These are phyloP conservation scores for Flabesymbios commensalis DNA, from an alignment of 2,888 invertebrate species.

Conservation along the genomic window DNA sequence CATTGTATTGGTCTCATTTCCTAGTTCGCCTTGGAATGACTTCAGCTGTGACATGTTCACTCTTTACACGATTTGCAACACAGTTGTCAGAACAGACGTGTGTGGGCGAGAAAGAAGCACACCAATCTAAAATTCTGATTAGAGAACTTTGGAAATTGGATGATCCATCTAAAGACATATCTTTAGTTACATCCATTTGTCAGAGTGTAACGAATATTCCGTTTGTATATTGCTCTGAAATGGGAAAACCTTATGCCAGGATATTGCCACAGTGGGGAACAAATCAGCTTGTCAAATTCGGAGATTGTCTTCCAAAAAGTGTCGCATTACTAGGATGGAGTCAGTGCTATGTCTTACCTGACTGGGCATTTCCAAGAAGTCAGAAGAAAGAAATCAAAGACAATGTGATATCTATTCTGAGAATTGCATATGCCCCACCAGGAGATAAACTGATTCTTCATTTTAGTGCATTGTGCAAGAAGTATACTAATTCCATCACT, in stretches of 20 bases:
- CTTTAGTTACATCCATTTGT: too few relatives aligned
- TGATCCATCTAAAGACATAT: constrained; percentile 7
- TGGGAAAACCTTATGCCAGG: background rate
- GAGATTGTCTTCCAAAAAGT: constrained; percentile 17
- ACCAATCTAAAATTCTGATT: constrained; percentile 25
- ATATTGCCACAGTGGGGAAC: constrained; percentile 22
- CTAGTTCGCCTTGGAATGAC: constrained; percentile 27
- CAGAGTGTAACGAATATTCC: constrained; percentile 17
- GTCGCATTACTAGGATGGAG: constrained; percentile 29
- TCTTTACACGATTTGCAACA: constrained; percentile 25
- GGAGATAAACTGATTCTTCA: constrained; percentile 16
- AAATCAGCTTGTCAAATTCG: constrained; percentile 20
- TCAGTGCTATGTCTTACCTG: constrained; percentile 23
- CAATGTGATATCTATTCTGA: constrained; percentile 10
- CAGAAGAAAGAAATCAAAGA: constrained; percentile 4
- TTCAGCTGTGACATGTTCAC: constrained; percentile 21
- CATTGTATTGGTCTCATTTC: constrained; percentile 29
- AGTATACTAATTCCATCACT: background rate
- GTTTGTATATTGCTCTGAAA: constrained; percentile 20
- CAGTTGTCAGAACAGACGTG: constrained; percentile 23
- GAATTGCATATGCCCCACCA: constrained; percentile 17
- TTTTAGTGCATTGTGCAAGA: constrained; percentile 14
- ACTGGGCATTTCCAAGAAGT: constrained; percentile 30
- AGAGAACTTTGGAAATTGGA: constrained; percentile 23
- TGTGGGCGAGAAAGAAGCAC: constrained; percentile 9